phyloP scores from a whole-genome alignment of 2,888 invertebrate genomes.

The Parnassius orleans region DNA sequence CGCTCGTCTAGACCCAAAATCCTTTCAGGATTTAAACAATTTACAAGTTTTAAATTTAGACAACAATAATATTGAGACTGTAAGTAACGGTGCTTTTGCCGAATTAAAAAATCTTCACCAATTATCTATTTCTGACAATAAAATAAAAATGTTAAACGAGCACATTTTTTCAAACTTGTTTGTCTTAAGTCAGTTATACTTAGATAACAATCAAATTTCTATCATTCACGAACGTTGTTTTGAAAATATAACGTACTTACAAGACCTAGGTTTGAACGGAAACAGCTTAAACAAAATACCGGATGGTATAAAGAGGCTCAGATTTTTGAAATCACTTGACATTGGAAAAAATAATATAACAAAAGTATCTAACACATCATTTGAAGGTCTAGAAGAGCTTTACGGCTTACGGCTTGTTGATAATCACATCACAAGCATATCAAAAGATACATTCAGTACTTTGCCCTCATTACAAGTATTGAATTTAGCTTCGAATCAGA shows the following conservation, averaged over 20 bases:
- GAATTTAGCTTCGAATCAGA: conserved; percentile 89
- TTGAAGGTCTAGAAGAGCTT: conserved; percentile 87
- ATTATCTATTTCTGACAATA: conserved; percentile 86
- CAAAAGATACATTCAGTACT: conserved; percentile 86
- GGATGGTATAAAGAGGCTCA: conserved; percentile 83
- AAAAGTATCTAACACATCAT: conserved; percentile 85
- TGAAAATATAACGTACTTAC: conserved; percentile 87
- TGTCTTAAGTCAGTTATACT: conserved; percentile 85
- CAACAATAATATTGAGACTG: conserved; percentile 85
- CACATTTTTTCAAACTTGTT: conserved; percentile 86
- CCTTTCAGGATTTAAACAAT: conserved; percentile 87
- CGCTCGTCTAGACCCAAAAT: conserved; percentile 84
- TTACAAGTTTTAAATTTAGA: conserved; percentile 88
- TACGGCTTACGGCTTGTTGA: conserved; percentile 89
- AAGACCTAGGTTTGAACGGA: conserved; percentile 88
- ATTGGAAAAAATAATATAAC: conserved; percentile 90
- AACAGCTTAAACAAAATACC: conserved; percentile 85
- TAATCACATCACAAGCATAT: conserved; percentile 87
- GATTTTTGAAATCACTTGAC: conserved; percentile 87
- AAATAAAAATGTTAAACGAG: conserved; percentile 83
- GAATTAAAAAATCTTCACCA: conserved; percentile 88
- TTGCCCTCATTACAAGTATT: conserved; percentile 87
- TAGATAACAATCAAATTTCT: conserved; percentile 87
- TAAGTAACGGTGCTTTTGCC: conserved; percentile 87
- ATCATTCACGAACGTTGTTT: conserved; percentile 85